Conservation (phyloP, 1,140 invertebrate species). For the Pseudoatta argentina region DNA sequence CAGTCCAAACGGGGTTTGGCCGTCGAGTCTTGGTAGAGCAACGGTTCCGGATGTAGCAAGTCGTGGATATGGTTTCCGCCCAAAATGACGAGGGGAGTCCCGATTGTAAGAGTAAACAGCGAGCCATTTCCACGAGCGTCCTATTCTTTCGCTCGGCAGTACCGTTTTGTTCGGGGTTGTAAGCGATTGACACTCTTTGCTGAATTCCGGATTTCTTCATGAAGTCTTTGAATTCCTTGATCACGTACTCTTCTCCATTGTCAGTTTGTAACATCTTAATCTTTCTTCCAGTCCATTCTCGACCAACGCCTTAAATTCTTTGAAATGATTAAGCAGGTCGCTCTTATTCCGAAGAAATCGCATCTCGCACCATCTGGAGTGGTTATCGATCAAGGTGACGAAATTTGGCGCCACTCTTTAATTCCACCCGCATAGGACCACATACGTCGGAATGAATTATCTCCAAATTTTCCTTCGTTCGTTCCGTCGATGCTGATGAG, state of each 20-base stretch:
- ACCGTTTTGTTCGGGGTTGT: not conserved
- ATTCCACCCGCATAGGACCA: not conserved
- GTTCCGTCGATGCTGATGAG: not conserved
- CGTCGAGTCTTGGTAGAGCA: not conserved
- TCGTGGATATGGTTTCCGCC: not conserved
- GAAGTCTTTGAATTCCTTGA: not conserved
- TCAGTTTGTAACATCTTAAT: conserved; percentile 18
- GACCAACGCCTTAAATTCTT: too few species aligned
- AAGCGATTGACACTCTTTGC: not conserved
- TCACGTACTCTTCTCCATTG: conserved; percentile 23
- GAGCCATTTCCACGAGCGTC: not conserved
- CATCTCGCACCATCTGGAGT: not conserved
- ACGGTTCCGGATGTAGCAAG: not conserved
- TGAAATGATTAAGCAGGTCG: not conserved
- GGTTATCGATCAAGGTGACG: not conserved
- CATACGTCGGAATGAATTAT: not conserved
- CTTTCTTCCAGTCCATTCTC: not conserved
- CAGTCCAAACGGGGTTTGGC: not conserved
- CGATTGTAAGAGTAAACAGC: not conserved
- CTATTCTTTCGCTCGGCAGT: not conserved
- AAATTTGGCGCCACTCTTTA: not conserved
- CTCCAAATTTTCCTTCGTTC: not conserved
- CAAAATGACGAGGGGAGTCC: not conserved
- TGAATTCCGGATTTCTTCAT: not conserved
- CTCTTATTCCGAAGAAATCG: conserved; percentile 66